Evolutionary conservation across 2,888 invertebrate species (phyloP).

Genomic region (Eupithecia abbreviata): DNA sequence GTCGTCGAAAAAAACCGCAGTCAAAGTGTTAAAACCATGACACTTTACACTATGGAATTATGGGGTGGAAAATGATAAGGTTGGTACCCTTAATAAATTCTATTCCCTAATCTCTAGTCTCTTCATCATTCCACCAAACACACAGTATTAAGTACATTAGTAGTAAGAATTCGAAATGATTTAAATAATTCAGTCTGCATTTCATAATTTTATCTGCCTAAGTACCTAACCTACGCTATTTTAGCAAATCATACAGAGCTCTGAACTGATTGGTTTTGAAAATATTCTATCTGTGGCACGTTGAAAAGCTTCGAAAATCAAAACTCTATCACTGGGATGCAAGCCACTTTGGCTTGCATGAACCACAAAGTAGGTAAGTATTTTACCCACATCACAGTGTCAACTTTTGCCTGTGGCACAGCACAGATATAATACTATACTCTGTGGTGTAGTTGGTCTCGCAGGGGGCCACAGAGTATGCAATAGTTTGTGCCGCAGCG

Average conservation of each 20-base stretch:
- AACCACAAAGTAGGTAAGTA: too few species aligned
- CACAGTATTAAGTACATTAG: not conserved
- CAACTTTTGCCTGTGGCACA: not conserved
- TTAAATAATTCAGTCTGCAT: not conserved
- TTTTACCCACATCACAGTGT: not conserved
- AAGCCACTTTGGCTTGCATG: too few species aligned
- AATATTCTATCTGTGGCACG: not conserved
- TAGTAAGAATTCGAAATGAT: not conserved
- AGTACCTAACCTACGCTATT: not conserved
- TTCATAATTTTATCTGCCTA: not conserved
- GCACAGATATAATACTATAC: too few species aligned
- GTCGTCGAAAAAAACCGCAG: too few species aligned
- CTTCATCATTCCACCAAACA: not conserved
- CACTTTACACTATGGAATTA: too few species aligned
- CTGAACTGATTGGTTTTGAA: not conserved
- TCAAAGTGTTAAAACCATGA: too few species aligned
- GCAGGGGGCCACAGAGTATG: not conserved
- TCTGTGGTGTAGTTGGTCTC: not conserved
- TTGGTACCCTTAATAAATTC: not conserved
- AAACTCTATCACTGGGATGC: too few species aligned
- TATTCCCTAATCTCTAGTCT: not conserved
- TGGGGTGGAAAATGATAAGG: too few species aligned
- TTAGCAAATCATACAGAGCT: not conserved
- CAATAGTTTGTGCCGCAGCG: slow-evolving; percentile 10
- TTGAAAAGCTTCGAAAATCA: too few species aligned